Conservation (phyloP, 1,140 invertebrate genomes). For the Solen grandis region DNA sequence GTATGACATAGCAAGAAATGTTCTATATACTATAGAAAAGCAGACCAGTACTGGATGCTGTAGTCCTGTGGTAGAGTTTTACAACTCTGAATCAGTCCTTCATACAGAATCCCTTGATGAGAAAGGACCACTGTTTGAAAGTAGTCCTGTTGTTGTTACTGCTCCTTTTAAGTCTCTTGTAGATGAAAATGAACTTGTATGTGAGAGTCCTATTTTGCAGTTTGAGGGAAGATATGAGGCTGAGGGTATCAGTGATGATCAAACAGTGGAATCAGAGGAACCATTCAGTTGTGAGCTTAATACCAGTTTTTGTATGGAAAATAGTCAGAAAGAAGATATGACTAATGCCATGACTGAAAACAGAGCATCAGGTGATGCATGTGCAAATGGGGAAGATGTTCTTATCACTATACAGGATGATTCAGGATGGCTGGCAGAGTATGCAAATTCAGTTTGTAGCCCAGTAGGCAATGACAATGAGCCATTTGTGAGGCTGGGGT, state of each 20-base stretch:
- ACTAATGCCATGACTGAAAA: too few relatives aligned
- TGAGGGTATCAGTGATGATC: background rate
- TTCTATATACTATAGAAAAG: background rate
- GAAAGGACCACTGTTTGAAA: slow-evolving; percentile 8
- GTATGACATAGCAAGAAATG: background rate
- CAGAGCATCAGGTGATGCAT: too few relatives aligned
- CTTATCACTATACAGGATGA: slow-evolving; percentile 24
- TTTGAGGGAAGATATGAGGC: background rate
- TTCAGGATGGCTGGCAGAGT: slow-evolving; percentile 17
- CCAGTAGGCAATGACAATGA: background rate
- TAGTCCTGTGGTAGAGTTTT: slow-evolving; percentile 3
- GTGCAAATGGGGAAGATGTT: slow-evolving; percentile 24
- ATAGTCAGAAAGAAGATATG: too few relatives aligned
- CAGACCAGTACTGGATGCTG: background rate
- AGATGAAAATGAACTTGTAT: background rate
- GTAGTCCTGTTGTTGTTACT: background rate
- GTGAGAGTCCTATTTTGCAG: too few relatives aligned
- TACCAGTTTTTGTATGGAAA: too few relatives aligned
- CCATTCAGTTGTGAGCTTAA: too few relatives aligned
- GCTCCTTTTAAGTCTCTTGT: background rate
- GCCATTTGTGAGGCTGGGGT: background rate
- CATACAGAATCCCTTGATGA: background rate
- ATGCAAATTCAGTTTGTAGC: background rate
- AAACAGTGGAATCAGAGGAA: too few relatives aligned
- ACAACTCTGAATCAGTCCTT: background rate